Percentiles rank a stretch among this genome's conserved stretches.
Evolutionary conservation across 1,140 invertebrate genomes (phyloP).

Genomic region (Rhopalosiphum padi): DNA sequence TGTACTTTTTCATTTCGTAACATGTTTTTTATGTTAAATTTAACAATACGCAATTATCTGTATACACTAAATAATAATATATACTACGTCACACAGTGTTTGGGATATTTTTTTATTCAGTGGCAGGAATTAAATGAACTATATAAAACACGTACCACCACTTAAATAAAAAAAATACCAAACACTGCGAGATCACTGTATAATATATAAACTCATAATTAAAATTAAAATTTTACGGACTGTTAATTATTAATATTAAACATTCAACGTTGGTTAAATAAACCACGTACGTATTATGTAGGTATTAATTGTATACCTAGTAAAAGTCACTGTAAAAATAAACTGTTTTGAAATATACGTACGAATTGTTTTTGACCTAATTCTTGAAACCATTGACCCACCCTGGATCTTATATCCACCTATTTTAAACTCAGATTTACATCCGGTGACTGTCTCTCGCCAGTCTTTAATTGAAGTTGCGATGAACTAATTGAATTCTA

Average conservation of each 20-base stretch:
- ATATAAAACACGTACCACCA: background rate
- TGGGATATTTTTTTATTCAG: background rate
- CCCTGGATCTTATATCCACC: background rate
- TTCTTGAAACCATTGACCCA: background rate
- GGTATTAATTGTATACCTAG: background rate
- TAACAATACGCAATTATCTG: background rate
- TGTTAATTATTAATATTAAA: background rate
- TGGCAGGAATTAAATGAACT: background rate
- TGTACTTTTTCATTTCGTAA: background rate
- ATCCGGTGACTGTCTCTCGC: background rate
- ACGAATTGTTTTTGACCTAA: background rate
- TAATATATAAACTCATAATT: background rate
- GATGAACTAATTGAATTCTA: constrained; percentile 39
- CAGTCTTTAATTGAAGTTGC: background rate
- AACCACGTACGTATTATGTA: background rate
- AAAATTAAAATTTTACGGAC: constrained; percentile 29
- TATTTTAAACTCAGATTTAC: background rate
- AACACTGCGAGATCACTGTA: background rate
- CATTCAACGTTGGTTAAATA: background rate
- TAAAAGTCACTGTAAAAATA: background rate
- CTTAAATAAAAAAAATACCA: background rate
- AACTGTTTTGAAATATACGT: background rate
- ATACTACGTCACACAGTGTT: background rate
- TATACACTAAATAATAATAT: background rate
- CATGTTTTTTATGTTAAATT: background rate